phyloP scores from a whole-genome alignment of 2,888 invertebrate species.

The Plagodis dolabraria region DNA sequence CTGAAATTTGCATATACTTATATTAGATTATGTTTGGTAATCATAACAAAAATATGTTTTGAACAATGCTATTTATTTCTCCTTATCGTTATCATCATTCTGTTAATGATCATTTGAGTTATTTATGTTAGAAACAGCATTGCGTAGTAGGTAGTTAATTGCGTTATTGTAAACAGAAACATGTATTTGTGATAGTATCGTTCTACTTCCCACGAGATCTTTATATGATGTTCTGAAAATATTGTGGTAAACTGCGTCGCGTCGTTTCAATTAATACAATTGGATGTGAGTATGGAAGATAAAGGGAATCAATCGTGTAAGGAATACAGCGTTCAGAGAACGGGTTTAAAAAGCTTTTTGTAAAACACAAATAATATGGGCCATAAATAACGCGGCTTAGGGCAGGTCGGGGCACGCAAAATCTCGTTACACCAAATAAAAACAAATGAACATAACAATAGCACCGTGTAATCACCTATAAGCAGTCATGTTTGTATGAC shows the following conservation, averaged over 20 bases:
- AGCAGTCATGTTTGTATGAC: slow-evolving; percentile 73
- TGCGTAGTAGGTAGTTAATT: slow-evolving; percentile 5
- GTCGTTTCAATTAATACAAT: slow-evolving; percentile 45
- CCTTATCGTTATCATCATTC: slow-evolving; percentile 9
- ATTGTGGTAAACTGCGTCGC: slow-evolving; percentile 6
- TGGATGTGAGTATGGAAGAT: slow-evolving; percentile 70
- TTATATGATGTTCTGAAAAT: slow-evolving; percentile 1
- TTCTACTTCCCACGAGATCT: background rate
- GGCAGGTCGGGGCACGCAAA: slow-evolving; percentile 73
- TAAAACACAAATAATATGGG: slow-evolving; percentile 68
- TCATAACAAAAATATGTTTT: slow-evolving; percentile 1
- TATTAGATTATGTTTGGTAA: slow-evolving; percentile 6
- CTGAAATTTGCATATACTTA: slow-evolving; percentile 77
- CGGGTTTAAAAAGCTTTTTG: slow-evolving; percentile 66
- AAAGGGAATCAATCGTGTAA: slow-evolving; percentile 68
- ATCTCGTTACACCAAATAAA: slow-evolving; percentile 69
- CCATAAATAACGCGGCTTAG: slow-evolving; percentile 78
- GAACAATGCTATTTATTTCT: background rate
- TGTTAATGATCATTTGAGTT: slow-evolving; percentile 5
- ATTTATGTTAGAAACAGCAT: slow-evolving; percentile 8
- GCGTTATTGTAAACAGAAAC: no score
- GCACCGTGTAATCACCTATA: slow-evolving; percentile 82
- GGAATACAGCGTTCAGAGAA: slow-evolving; percentile 60
- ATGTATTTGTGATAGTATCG: slow-evolving; percentile 4
- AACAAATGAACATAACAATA: slow-evolving; percentile 74